These are phyloP conservation scores for Drosophila neutralis DNA, from an alignment of 2,888 invertebrate species.

Conservation along the genomic window DNA sequence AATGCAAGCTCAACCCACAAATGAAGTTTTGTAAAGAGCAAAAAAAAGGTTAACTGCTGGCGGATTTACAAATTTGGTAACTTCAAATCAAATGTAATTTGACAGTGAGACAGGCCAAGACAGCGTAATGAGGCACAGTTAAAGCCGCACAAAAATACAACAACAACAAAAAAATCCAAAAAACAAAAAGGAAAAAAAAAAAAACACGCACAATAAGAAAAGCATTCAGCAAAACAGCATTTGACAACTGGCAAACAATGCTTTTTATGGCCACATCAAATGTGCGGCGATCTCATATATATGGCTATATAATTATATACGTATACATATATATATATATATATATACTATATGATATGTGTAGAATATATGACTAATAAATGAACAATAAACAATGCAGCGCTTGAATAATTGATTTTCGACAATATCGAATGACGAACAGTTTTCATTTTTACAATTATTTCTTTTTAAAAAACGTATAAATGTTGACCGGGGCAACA, in stretches of 20 bases:
- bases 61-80: slow-evolving; percentile 72
- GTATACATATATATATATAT: slow-evolving; percentile 7
- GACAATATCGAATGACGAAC: slow-evolving; percentile 27
- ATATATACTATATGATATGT: slow-evolving; percentile 3
- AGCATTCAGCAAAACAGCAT: slow-evolving; percentile 59
- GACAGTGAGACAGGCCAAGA: slow-evolving; percentile 58
- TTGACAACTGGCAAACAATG: slow-evolving; percentile 69
- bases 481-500: slow-evolving; percentile 11
- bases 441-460: slow-evolving; percentile 10
- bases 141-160: slow-evolving; percentile 10
- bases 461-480: background rate
- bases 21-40: background rate
- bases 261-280: slow-evolving; percentile 74
- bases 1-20: slow-evolving; percentile 29
- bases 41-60: slow-evolving; percentile 3
- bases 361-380: slow-evolving; percentile 39
- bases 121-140: slow-evolving; percentile 67
- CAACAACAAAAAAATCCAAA: slow-evolving; percentile 11
- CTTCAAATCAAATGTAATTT: slow-evolving; percentile 74
- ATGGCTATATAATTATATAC: background rate
- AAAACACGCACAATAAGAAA: slow-evolving; percentile 41
- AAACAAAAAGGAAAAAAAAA: slow-evolving; percentile 16
- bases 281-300: slow-evolving; percentile 31
- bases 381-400: slow-evolving; percentile 40
- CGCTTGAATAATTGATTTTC: slow-evolving; percentile 43